Evolutionary conservation across 2,797 vertebrate genomes (phyloP), one percentile per base, ranked within the genome.

Genomic region (Gambelia wislizenii): DNA sequence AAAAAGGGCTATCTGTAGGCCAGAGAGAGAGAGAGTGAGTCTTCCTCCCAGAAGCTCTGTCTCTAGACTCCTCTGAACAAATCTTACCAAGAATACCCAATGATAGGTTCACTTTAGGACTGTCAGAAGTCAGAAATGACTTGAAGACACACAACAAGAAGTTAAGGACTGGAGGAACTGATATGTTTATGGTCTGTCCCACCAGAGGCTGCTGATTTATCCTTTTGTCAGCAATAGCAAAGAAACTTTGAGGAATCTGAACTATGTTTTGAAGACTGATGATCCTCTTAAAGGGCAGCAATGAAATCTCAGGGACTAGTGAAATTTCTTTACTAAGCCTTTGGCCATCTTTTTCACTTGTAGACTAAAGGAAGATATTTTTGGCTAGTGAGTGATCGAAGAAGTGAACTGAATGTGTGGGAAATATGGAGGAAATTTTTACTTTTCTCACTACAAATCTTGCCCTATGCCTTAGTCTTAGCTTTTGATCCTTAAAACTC

Each of bases 71-170:
- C n/a, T n/a, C n/a, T 61, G 59, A 20, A 61, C 22, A 27, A 22
- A 25, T 6, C 1, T 61, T 0, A 12, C 13, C 12, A 14, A 2
- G 13, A 0, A 14, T 54, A 14, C 52, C 13, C 13, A 54, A 12
- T 49, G 12, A 49, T 49, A 49, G 49, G 49, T 49, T 49, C 12
- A 10, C 49, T 10, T 49, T 49, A 9, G 12, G 6, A 2, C 12
- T 10, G 12, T 10, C 49, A 12, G 8, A 49, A 49, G 49, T 49
- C 12, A 10, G 49, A 49, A 49, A 49, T 49, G 12, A 8, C 8
- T 49, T 49, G 49, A 49, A 49, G 49, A 10, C 12, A 49, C 8
- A 49, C 49, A 10, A 49, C 49, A 49, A 59, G 20, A 59, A 59
- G 20, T 59, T 59, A 12, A 74, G 5, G n/a, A 85, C 18, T 44